Conservation (phyloP, 2,797 vertebrate genomes). For the Anguilla obscura region DNA sequence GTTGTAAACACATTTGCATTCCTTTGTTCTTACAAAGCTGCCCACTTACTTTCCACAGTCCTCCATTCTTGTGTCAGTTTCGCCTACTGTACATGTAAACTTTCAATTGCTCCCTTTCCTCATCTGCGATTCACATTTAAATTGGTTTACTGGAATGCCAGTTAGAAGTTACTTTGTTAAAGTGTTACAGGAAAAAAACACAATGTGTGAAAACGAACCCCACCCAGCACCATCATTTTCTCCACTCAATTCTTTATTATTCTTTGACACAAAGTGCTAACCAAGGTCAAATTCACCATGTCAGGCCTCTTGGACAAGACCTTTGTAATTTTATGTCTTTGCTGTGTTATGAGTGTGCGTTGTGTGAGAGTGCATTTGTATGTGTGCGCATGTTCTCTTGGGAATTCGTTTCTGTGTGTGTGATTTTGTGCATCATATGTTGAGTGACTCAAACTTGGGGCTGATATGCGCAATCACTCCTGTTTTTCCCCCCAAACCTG, state of each 20-base stretch:
- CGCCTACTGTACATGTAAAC: background rate
- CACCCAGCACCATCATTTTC: background rate
- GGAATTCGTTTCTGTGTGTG: background rate
- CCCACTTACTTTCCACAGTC: background rate
- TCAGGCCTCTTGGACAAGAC: background rate
- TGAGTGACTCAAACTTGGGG: background rate
- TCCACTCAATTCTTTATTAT: background rate
- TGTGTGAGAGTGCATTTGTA: background rate
- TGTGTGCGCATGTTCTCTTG: background rate
- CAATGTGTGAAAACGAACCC: background rate
- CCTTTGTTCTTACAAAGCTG: background rate
- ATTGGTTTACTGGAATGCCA: background rate
- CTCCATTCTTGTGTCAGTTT: background rate
- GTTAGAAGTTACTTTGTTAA: background rate
- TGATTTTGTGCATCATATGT: background rate
- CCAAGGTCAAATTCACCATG: background rate
- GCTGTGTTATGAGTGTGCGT: background rate
- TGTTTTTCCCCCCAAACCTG: slow-evolving; percentile 68
- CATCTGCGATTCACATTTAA: background rate
- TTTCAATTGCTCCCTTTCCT: background rate
- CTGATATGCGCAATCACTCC: background rate
- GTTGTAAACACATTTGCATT: background rate
- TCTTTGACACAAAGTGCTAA: background rate
- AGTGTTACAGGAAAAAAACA: background rate
- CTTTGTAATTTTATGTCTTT: background rate